Percentiles rank a stretch among this genome's conserved stretches.
Conservation (phyloP, 2,888 invertebrate species). For the Syritta pipiens region DNA sequence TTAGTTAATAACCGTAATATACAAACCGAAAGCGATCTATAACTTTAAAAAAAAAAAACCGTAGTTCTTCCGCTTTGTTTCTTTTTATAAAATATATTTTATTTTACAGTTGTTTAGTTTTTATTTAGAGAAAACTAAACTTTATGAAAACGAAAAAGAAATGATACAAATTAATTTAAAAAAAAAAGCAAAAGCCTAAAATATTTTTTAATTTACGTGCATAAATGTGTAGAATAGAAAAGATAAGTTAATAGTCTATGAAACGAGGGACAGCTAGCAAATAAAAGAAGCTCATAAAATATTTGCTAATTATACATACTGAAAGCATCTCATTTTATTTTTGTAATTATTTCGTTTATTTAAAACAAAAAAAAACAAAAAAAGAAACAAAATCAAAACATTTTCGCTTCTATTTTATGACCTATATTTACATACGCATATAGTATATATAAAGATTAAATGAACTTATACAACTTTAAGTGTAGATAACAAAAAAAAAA, state of each 20-base stretch:
- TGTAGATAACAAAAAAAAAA: conserved; percentile 45
- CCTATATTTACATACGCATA: conserved; percentile 3
- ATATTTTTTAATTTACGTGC: conserved; percentile 10
- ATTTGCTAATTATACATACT: conserved; percentile 12
- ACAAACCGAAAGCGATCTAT: conserved; percentile 13
- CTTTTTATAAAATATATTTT: background rate
- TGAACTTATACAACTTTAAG: conserved; percentile 37
- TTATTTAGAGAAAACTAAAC: background rate
- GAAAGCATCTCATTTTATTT: conserved; percentile 33
- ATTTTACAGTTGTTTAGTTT: conserved; percentile 5
- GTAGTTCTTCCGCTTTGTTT: conserved; percentile 11
- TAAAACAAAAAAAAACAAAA: no score
- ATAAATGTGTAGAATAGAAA: conserved; percentile 24
- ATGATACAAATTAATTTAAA: conserved; percentile 33
- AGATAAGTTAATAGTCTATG: conserved; percentile 10
- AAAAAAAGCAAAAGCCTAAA: conserved; percentile 11
- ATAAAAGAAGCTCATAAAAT: conserved; percentile 11
- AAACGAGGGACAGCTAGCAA: background rate
- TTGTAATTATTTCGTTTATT: conserved; percentile 34
- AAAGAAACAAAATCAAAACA: no score
- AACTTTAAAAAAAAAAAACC: conserved; percentile 18
- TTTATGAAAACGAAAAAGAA: background rate
- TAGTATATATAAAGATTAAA: conserved; percentile 12
- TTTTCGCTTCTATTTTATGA: conserved; percentile 46
- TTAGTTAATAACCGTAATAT: conserved; percentile 59